Evolutionary conservation across 1,140 invertebrate genomes (phyloP), one percentile per base, ranked within the genome.

Genomic region (Dendroctonus valens): DNA sequence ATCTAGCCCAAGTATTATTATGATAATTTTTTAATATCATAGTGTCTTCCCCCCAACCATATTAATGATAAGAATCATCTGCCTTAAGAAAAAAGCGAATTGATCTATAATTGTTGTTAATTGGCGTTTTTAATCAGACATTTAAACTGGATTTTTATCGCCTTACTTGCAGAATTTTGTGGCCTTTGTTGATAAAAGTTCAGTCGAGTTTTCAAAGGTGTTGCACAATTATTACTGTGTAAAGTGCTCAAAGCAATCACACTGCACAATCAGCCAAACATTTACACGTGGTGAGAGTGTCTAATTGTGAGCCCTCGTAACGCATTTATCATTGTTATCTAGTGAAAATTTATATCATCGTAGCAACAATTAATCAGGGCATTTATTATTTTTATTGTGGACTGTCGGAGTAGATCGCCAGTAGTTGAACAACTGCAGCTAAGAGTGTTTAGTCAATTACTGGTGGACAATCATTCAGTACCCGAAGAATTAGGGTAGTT

Each of bases 31-130:
- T 15, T 15, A 46, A 40, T 41, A 40, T 41, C 11, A 55, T 55
- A 52, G 14, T 14, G 57, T 59, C 41, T 59, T 59, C 53, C 53
- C n/a, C 53, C 26, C n/a, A 48, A 51, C 55, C 55, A 52, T 67
- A 54, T 50, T 40, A 46, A 46, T 26, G 26, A 14, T 26, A 55
- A 7, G 53, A 41, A 50, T 26, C 26, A 12, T 41, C 46, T 67
- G 65, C 65, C 65, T 67, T 67, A 67, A 58, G 51, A 49, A 59
- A 65, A 65, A 52, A 52, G 64, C 59, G 55, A 66, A 59, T 59
- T 12, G n/a, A 65, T 58, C 40, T 50, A 51, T 58, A 26, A 57
- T 66, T 66, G 46, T 59, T 52, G 12, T 46, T n/a, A 6, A 46
- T 54, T 12, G 15, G 9, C 12, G 44, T 46, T 46, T 9, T 46